Base-by-base conservation (phyloP, 2,797 vertebrate species). In the Oceanodroma leucorhoa region DNA sequence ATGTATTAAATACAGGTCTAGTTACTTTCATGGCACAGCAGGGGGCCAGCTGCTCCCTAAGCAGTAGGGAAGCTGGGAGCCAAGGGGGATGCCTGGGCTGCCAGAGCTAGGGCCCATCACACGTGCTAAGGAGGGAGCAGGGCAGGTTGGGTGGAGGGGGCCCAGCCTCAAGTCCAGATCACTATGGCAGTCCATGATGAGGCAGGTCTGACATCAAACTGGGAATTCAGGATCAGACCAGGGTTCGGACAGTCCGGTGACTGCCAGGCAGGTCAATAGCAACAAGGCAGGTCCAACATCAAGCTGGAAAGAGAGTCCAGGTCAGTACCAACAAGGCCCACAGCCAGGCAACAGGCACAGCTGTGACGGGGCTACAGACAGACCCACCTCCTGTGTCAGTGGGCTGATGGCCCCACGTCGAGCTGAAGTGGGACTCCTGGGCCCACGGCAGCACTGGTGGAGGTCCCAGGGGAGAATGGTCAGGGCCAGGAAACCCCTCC, bases 121-220 rank as follows among this genome's bases (percentile, higher is more conserved):
- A 34, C 9, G 7, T 18, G 24, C 26, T 18, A 67, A 12, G 10
- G 23, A 79, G 9, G 19, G 14, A 41, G 30, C 23, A 64, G 23
- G 30, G 15, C 30, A 76, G 14, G 15, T 14, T 54, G 18, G 15
- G 50, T 55, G 17, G 27, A 43, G 6, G 15, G 9, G 7, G 3
- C 12, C 5, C 9, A 71, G 36, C 5, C 18, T 60, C 0, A 0
- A 65, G 40, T 30, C 18, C 17, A 30, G 23, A 34, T 58, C 3
- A 0, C 18, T 32, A 41, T 14, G 15, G 7, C 20, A 89, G 13
- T 32, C 29, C 1, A 2, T 34, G 32, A 30, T 54, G 29, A 69
- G 21, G 30, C 16, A 84, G 20, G 11, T 58, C 14, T 34, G 55
- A 34, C 10, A 57, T 34, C 14, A 34, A 24, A 24, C 30, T 48